Conservation (phyloP, 2,797 vertebrate genomes). For the Micrastur ruficollis region DNA sequence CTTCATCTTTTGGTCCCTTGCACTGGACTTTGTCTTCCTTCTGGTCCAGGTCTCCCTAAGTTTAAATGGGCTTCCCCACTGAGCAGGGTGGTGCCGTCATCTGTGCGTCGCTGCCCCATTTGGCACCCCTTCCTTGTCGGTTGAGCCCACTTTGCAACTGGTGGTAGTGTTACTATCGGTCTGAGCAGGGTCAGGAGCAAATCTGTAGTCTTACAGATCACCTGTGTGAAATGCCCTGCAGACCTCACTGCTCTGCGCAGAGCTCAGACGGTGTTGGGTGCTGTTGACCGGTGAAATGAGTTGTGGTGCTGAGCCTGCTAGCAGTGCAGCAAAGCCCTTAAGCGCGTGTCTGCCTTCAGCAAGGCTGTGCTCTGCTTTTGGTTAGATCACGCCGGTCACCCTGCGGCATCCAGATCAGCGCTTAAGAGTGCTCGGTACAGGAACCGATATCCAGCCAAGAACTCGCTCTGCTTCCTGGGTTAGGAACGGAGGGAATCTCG, state of each 20-base stretch:
- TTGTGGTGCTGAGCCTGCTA: background rate
- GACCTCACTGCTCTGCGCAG: background rate
- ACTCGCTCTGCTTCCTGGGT: background rate
- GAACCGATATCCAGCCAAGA: rapidly evolving
- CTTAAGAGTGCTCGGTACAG: background rate
- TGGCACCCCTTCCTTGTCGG: background rate
- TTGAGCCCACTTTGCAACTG: rapidly evolving
- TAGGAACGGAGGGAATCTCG: background rate
- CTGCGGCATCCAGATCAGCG: background rate
- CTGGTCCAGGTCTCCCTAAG: background rate
- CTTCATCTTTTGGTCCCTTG: background rate
- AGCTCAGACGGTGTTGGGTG: background rate
- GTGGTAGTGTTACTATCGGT: background rate
- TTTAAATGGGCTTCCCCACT: background rate
- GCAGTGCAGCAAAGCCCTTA: background rate
- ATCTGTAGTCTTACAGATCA: background rate
- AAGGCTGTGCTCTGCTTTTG: rapidly evolving
- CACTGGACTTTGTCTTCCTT: background rate
- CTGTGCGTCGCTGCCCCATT: rapidly evolving
- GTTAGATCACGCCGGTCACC: rapidly evolving
- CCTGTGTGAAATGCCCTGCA: background rate
- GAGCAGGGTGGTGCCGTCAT: background rate
- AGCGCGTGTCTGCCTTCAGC: background rate
- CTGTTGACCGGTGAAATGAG: background rate
- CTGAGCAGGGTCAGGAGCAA: background rate